Evolutionary conservation across 2,888 invertebrate genomes (phyloP), one percentile per base, ranked within the genome.

Genomic region (Autographa gamma): DNA sequence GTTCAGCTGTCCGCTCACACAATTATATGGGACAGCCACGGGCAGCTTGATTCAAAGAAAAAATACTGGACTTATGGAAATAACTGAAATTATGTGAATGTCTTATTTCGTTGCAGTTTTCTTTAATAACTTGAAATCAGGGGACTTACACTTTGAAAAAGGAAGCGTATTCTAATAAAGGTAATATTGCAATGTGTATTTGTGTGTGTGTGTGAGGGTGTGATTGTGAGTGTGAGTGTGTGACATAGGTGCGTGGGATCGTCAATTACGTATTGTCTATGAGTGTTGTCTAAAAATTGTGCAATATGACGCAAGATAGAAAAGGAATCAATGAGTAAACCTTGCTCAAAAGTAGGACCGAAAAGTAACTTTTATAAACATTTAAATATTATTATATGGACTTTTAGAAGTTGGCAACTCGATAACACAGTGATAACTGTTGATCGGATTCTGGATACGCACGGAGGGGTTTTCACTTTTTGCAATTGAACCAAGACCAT

Each of bases 1-100:
- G 8, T 41, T n/a, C 81, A 82, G 71, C 54, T 82, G 81, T 71
- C 43, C 14, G n/a, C 63, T 82, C 81, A 38, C 81, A 82, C 74
- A 70, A 76, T 80, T 76, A 79, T 62, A 43, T 60, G n/a, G 34
- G 34, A 32, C 43, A 62, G 64, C 67, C 48, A 54, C 18, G 19
- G 43, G 43, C 43, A 61, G 41, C 32, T 18, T 19, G 58, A 63
- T 72, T 76, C 69, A 65, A 32, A 71, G 67, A 73, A 74, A 78
- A 74, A 73, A 67, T 70, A 77, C 72, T 70, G 56, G 66, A 43
- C 63, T 60, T 60, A 61, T 59, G 62, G 68, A 70, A 82, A 82
- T 81, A 72, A 75, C 66, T 71, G 25, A 77, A 81, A 82, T 82
- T 62, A 85, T 76, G 56, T 66, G 9, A 67, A 68, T 62, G 31